phyloP scores from a whole-genome alignment of 2,113 vertebrate species.

The Meleagris gallopavo region DNA sequence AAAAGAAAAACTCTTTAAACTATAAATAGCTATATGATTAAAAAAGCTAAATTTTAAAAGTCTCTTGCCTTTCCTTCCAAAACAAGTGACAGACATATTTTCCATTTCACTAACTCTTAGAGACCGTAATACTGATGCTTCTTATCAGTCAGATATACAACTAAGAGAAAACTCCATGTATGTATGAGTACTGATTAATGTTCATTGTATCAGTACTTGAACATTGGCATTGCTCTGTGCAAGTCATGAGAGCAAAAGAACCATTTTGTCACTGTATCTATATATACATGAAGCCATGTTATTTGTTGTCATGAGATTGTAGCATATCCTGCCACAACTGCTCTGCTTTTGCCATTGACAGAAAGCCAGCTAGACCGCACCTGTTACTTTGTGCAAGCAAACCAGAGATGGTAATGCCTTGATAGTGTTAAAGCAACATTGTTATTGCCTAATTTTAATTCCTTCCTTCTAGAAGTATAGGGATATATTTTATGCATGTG shows the following conservation, averaged over 20 bases:
- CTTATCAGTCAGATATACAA: slow-evolving; percentile 23
- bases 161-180: slow-evolving; percentile 24
- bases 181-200: slow-evolving; percentile 2
- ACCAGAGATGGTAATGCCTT: not conserved
- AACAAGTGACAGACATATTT: not conserved
- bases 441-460: not conserved
- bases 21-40: not conserved
- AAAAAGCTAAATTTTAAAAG: not conserved
- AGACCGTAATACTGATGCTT: not conserved
- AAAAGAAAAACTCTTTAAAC: not conserved
- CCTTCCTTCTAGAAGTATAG: not conserved
- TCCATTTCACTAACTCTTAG: slow-evolving; percentile 41
- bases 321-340: not conserved
- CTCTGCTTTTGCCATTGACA: not conserved
- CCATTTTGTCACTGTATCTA: not conserved
- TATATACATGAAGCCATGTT: not conserved
- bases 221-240: not conserved
- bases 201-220: not conserved
- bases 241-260: slow-evolving; percentile 4
- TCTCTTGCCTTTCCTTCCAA: not conserved
- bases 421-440: not conserved
- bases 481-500: not conserved
- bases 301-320: not conserved
- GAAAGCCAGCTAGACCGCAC: not conserved
- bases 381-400: not conserved